Base-by-base conservation (phyloP, 2,888 invertebrate genomes). In the Lepidocyrtoides sp. region DNA sequence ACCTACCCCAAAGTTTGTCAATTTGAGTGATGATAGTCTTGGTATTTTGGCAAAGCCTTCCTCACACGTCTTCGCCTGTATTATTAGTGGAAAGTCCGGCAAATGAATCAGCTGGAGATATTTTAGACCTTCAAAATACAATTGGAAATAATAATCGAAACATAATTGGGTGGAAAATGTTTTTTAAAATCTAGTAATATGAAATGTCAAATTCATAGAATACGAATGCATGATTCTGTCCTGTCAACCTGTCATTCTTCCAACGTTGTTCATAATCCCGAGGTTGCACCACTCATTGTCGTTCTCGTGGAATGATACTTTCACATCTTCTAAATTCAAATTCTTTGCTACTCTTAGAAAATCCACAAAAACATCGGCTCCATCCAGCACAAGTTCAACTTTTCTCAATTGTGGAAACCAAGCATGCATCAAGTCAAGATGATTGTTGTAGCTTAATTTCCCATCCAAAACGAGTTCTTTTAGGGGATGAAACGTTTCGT, bases 381-480 rank as follows among this genome's bases (percentile, higher is more conserved):
- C 84, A 0, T 85, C 72, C 44, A 85, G 20, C 0, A 44, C n/a
- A 0, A 85, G 54, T 0, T 69, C 54, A 32, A 54, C 17, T 66
- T 63, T 81, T 26, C 26, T 48, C 57, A 89, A 14, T 3, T 54
- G 5, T 0, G 89, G 89, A 57, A 89, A 89, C 69, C 89, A 81
- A 14, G 23, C 32, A 5, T 20, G 12, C 3, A 89, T 5, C 7
- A 54, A 12, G 1, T 69, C 32, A 10, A 89, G 17, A 36, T 81
- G 44, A 10, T 54, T 44, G n/a, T 48, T 54, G 57, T 69, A 72
- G 14, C 29, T 23, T 7, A 89, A 72, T 36, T 82, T 81, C 10
- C 89, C 89, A n/a, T 82, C 69, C 41, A 88, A 29, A 10, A 5
- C 10, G 0, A 72, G 82, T 23, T 89, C 89, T 14, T 54, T 72